Conservation (phyloP, 1,140 invertebrate genomes). For the Lepidurus packardi region DNA sequence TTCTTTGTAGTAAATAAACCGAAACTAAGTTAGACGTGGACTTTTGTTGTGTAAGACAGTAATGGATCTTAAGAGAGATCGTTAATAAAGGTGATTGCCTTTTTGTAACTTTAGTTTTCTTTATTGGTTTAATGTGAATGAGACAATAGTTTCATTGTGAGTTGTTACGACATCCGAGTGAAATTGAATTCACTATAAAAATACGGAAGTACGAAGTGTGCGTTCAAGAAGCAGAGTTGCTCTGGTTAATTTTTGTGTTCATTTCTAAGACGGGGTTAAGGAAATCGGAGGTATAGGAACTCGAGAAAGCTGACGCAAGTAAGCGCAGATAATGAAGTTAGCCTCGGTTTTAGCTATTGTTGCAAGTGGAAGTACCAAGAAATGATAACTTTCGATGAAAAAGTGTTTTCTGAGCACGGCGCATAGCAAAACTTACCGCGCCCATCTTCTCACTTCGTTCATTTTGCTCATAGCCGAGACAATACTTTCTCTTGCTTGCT, state of each 20-base stretch:
- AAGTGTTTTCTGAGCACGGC: not conserved
- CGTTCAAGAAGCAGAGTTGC: not conserved
- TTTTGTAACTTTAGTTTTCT: not conserved
- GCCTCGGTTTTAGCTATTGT: not conserved
- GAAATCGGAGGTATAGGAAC: not conserved
- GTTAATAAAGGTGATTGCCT: too few relatives aligned
- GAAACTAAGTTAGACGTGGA: not conserved
- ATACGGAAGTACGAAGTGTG: not conserved
- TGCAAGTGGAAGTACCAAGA: not conserved
- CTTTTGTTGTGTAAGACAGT: not conserved
- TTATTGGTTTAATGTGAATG: not conserved
- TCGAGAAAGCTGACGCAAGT: not conserved
- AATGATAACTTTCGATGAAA: slow-evolving; percentile 7
- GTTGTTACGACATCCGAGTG: not conserved
- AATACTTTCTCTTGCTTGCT: not conserved
- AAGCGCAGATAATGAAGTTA: not conserved
- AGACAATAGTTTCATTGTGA: not conserved
- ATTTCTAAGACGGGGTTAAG: not conserved
- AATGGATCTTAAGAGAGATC: too few relatives aligned
- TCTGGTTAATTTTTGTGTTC: not conserved
- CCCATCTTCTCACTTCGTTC: slow-evolving; percentile 18
- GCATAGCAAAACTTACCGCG: not conserved
- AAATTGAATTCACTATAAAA: not conserved
- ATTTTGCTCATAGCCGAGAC: not conserved
- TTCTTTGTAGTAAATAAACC: not conserved